These are phyloP conservation scores for Scaptomyza pallida DNA, from an alignment of 1,140 invertebrate genomes.

Conservation along the genomic window DNA sequence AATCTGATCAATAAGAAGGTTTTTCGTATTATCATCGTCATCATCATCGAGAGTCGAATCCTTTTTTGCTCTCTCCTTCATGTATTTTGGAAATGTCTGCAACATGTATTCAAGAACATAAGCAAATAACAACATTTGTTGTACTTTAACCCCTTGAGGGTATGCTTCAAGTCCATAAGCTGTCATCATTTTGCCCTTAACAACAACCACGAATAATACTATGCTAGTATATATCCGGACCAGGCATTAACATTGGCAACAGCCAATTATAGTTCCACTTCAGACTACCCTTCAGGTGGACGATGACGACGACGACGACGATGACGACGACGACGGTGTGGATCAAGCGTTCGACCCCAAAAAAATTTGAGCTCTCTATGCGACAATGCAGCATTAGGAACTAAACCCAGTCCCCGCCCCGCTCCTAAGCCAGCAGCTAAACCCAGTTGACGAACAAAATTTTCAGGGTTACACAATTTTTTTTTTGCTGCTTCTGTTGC, in stretches of 20 bases:
- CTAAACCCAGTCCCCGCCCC: not conserved
- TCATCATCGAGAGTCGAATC: not conserved
- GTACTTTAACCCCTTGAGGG: slow-evolving; percentile 6
- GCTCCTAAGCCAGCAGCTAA: slow-evolving; percentile 39
- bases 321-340: slow-evolving; percentile 3
- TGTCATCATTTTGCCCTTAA: slow-evolving; percentile 41
- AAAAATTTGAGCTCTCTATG: slow-evolving; percentile 21
- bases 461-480: slow-evolving; percentile 46
- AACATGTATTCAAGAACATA: slow-evolving; percentile 28
- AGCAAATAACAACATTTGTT: slow-evolving; percentile 27
- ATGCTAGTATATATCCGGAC: slow-evolving; percentile 9
- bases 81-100: slow-evolving; percentile 30
- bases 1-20: not conserved
- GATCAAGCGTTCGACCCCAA: slow-evolving; percentile 6
- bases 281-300: slow-evolving; percentile 41
- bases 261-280: slow-evolving; percentile 46
- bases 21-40: not conserved
- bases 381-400: slow-evolving; percentile 39
- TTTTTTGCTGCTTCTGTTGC: slow-evolving; percentile 6
- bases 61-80: slow-evolving; percentile 6
- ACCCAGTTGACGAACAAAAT: slow-evolving; percentile 41
- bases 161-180: slow-evolving; percentile 31
- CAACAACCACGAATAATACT: slow-evolving; percentile 6
- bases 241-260: slow-evolving; percentile 46
- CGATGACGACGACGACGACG: slow-evolving; percentile 7